Percentiles rank a stretch among this genome's conserved stretches.
Evolutionary conservation across 2,888 invertebrate genomes (phyloP).

Genomic region (Hirtodrosophila trivittata): DNA sequence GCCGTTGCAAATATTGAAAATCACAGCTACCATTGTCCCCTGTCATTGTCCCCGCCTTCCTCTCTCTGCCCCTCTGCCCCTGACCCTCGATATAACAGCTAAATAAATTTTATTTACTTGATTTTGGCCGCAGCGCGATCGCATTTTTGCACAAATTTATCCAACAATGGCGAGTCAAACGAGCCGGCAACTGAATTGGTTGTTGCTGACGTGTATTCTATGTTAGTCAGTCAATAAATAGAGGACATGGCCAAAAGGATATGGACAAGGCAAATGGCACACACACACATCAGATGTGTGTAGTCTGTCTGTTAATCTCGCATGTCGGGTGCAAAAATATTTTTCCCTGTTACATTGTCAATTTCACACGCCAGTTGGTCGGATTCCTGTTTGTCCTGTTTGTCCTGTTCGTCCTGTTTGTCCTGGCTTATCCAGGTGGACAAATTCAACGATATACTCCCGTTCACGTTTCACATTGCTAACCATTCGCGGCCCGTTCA

Average conservation of each 20-base stretch:
- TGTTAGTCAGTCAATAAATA: constrained; percentile 72
- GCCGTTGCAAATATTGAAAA: constrained; percentile 70
- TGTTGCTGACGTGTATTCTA: constrained; percentile 48
- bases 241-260: constrained; percentile 30
- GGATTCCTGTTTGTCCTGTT: constrained; percentile 20
- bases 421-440: constrained; percentile 15
- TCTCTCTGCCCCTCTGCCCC: background rate
- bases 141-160: constrained; percentile 58
- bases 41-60: background rate
- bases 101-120: constrained; percentile 72
- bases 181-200: constrained; percentile 32
- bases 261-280: constrained; percentile 4
- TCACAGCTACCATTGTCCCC: constrained; percentile 52
- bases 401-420: too few relatives aligned
- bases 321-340: constrained; percentile 71
- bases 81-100: constrained; percentile 23
- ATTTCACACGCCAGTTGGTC: constrained; percentile 73
- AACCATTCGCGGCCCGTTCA: constrained; percentile 76
- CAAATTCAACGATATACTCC: constrained; percentile 2
- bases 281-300: background rate
- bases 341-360: constrained; percentile 63
- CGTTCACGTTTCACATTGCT: constrained; percentile 67
- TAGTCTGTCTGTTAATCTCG: constrained; percentile 61
- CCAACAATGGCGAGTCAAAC: constrained; percentile 55
- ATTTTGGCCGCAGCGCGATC: constrained; percentile 47